Evolutionary conservation across 53 echinoderm and acorn worm genomes (phyloP).

Genomic region (Astropecten irregularis): DNA sequence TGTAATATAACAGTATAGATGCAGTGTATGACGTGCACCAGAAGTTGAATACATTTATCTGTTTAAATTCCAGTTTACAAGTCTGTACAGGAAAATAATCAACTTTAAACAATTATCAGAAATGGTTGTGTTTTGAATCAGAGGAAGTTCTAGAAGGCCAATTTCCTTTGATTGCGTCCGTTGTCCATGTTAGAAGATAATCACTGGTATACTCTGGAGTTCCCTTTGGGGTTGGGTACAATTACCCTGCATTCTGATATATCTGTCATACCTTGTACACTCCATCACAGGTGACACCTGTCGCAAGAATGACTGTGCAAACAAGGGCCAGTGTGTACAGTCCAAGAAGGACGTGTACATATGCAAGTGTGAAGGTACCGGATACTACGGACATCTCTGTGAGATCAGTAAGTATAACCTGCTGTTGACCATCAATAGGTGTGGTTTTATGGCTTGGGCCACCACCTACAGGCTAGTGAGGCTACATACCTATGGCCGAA

Average conservation of each 20-base stretch:
- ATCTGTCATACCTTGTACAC: not conserved
- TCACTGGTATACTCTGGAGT: not conserved
- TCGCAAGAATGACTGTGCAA: slow-evolving; percentile 59
- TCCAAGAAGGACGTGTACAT: slow-evolving; percentile 43
- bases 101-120: too few relatives aligned
- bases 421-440: too few relatives aligned
- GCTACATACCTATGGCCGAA: not conserved
- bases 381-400: slow-evolving; percentile 70
- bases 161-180: not conserved
- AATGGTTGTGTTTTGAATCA: too few relatives aligned
- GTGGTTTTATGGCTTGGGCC: too few relatives aligned
- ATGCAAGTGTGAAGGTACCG: slow-evolving; percentile 82
- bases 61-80: too few relatives aligned
- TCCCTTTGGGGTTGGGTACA: not conserved
- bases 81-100: too few relatives aligned
- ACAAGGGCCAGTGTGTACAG: slow-evolving; percentile 75
- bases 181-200: not conserved
- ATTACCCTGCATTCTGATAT: too few relatives aligned
- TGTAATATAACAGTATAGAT: too few relatives aligned
- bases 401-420: slow-evolving; percentile 62
- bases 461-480: too few relatives aligned
- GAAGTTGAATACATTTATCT: too few relatives aligned
- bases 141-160: not conserved
- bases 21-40: too few relatives aligned
- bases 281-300: slow-evolving; percentile 74